Conservation (phyloP, 2,113 vertebrate genomes). For the Arizona elegans region DNA sequence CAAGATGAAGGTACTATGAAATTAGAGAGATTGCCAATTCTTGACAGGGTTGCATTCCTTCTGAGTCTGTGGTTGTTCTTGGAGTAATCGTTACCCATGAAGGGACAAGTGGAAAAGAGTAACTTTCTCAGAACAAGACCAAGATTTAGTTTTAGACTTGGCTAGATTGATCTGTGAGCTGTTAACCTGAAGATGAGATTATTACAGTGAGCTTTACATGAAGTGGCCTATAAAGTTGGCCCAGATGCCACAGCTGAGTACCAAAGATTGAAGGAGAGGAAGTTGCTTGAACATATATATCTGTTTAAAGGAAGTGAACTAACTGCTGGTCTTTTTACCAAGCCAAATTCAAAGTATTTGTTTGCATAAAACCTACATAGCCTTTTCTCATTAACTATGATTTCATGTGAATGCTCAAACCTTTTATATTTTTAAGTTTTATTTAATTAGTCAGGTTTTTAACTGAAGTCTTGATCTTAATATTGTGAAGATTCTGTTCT, state of each 20-base stretch:
- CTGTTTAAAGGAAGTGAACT: background rate
- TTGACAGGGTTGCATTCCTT: background rate
- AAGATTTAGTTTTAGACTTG: background rate
- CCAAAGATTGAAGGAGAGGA: background rate
- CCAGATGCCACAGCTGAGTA: background rate
- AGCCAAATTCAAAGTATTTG: background rate
- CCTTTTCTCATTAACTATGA: background rate
- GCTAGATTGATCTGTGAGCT: background rate
- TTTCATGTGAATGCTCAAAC: background rate
- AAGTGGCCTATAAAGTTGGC: background rate
- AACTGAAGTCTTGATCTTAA: background rate
- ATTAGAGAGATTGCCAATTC: background rate
- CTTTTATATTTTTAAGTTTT: background rate
- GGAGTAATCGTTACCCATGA: background rate
- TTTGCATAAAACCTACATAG: background rate
- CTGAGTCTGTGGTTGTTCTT: background rate
- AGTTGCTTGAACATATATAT: background rate
- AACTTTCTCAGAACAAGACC: background rate
- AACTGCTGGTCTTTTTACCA: background rate
- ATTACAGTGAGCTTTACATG: background rate
- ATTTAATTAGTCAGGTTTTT: background rate
- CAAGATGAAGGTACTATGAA: background rate
- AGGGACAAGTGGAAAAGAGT: background rate
- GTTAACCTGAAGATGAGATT: background rate
- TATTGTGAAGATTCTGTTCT: constrained; percentile 34